These are phyloP conservation scores for Eupithecia abbreviata DNA, from an alignment of 2,888 invertebrate species.

Conservation along the genomic window DNA sequence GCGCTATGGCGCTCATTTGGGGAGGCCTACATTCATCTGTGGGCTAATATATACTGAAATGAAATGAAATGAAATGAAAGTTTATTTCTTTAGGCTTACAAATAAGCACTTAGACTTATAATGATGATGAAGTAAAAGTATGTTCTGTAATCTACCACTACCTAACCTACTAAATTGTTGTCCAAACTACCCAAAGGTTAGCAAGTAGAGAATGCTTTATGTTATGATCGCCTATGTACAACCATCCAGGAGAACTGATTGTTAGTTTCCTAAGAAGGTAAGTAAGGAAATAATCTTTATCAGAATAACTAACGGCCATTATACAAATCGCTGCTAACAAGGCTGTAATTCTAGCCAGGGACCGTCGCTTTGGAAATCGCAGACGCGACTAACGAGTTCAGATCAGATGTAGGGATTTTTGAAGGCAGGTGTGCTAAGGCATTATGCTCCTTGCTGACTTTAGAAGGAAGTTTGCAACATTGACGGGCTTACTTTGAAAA, in stretches of 20 bases:
- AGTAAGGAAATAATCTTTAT: neutral
- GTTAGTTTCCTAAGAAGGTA: neutral
- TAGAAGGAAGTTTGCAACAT: neutral
- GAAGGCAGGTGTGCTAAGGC: conserved; percentile 1
- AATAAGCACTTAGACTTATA: no score
- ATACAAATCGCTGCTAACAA: conserved; percentile 27
- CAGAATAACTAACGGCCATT: conserved; percentile 11
- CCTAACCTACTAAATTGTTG: no score
- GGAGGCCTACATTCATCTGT: no score
- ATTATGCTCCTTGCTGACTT: neutral
- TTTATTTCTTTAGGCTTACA: no score
- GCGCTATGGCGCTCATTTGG: no score
- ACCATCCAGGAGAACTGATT: neutral
- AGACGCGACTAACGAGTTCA: conserved; percentile 24
- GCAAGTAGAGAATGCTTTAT: no score
- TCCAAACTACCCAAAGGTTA: no score
- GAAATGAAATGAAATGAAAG: no score
- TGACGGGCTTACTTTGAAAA: neutral
- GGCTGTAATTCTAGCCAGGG: conserved; percentile 23
- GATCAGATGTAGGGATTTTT: conserved; percentile 16
- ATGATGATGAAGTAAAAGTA: no score
- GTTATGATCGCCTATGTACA: no score
- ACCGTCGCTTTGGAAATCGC: conserved; percentile 23
- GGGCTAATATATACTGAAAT: no score
- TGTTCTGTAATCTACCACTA: no score